Percentiles rank a stretch among this genome's conserved stretches.
phyloP scores from a whole-genome alignment of 2,888 invertebrate genomes.

The Caenorhabditis doughertyi region DNA sequence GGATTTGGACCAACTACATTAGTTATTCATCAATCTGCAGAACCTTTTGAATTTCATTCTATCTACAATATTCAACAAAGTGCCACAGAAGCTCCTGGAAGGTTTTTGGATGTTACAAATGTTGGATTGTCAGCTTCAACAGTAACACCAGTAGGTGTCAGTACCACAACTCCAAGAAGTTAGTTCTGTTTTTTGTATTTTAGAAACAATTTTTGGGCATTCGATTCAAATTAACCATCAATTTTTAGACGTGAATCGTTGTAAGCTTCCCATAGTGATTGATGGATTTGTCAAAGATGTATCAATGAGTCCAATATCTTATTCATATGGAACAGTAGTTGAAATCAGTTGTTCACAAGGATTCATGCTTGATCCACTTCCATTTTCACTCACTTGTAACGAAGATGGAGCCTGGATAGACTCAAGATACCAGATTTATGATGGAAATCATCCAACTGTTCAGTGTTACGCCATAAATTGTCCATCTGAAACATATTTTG shows the following conservation, averaged over 20 bases:
- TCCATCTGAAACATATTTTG: background rate
- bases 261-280: constrained; percentile 21
- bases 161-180: background rate
- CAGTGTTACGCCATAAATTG: constrained; percentile 3
- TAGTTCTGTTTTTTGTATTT: no score
- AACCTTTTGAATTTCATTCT: constrained; percentile 46
- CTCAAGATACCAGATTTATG: background rate
- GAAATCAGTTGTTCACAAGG: constrained; percentile 7
- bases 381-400: background rate
- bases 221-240: no score
- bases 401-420: constrained; percentile 2
- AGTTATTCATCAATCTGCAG: constrained; percentile 46
- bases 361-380: background rate
- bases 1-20: constrained; percentile 39
- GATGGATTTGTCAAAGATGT: constrained; percentile 15
- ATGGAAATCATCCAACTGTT: background rate
- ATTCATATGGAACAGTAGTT: constrained; percentile 14
- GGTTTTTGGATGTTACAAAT: constrained; percentile 9
- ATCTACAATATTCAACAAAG: constrained; percentile 12
- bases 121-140: background rate
- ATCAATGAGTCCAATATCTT: background rate
- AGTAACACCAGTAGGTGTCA: background rate
- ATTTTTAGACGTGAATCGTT: background rate
- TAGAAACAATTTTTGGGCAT: no score
- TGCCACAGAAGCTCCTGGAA: background rate